phyloP scores from a whole-genome alignment of 2,113 vertebrate species.

The Albula goreensis region DNA sequence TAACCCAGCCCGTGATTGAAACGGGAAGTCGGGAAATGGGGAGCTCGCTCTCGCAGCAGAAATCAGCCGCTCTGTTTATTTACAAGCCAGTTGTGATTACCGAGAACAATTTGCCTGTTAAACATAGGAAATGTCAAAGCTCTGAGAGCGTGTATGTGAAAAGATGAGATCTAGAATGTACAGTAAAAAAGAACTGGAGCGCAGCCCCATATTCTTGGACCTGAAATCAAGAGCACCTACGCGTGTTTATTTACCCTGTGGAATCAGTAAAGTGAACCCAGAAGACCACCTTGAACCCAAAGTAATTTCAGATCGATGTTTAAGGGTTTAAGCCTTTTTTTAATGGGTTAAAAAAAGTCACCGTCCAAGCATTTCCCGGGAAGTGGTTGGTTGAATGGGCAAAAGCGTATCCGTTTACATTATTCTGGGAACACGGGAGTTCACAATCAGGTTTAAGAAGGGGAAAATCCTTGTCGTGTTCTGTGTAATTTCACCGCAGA shows the following conservation, averaged over 20 bases:
- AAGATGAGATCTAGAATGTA: conserved; percentile 50
- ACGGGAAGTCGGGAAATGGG: conserved; percentile 45
- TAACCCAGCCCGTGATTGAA: conserved; percentile 60
- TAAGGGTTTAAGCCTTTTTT: conserved; percentile 38
- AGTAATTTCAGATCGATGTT: conserved; percentile 34
- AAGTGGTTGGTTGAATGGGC: conserved; percentile 25
- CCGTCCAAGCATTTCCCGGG: conserved; percentile 10
- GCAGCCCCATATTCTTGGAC: conserved; percentile 37
- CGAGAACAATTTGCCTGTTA: conserved; percentile 44
- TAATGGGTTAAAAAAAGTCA: conserved; percentile 8
- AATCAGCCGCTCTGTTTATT: conserved; percentile 75
- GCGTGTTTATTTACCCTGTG: conserved; percentile 17
- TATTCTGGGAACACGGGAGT: conserved; percentile 26
- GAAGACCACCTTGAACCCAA: conserved; percentile 42
- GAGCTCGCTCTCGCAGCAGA: conserved; percentile 58
- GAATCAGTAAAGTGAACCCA: conserved; percentile 40
- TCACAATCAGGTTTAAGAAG: conserved; percentile 28
- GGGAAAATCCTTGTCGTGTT: conserved; percentile 31
- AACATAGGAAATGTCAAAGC: conserved; percentile 50
- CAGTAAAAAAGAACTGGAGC: conserved; percentile 50
- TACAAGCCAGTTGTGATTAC: conserved; percentile 75
- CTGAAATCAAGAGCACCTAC: not conserved
- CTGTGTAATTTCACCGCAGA: conserved; percentile 30
- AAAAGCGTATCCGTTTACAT: conserved; percentile 26
- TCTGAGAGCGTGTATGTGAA: conserved; percentile 28